Conservation (phyloP, 2,113 vertebrate genomes). For the Ophthalmolycus amberensis region DNA sequence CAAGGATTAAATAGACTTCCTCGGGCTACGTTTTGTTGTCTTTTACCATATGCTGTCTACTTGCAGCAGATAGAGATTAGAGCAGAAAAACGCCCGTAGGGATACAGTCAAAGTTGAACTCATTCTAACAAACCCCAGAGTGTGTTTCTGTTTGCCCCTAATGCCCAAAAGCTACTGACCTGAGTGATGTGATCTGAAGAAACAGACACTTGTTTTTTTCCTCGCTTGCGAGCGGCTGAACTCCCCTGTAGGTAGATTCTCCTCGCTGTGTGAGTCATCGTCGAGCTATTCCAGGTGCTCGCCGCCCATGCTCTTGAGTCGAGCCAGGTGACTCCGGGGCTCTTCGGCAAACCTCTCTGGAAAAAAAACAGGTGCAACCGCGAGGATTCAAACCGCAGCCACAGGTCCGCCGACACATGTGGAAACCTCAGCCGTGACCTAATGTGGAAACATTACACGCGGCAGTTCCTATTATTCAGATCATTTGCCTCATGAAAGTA, state of each 20-base stretch:
- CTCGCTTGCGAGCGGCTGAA: conserved; percentile 33
- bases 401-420: conserved; percentile 26
- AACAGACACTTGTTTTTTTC: conserved; percentile 70
- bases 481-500: conserved; percentile 59
- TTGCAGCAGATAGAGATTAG: conserved; percentile 46
- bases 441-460: conserved; percentile 51
- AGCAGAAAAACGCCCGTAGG: conserved; percentile 42
- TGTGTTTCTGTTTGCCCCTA: conserved; percentile 44
- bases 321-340: conserved; percentile 57
- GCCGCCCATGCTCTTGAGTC: conserved; percentile 13
- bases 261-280: conserved; percentile 72
- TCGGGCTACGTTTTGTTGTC: conserved; percentile 66
- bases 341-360: conserved; percentile 41
- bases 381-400: conserved; percentile 38
- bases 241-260: conserved; percentile 65
- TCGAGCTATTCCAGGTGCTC: conserved; percentile 77
- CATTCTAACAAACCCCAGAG: conserved; percentile 57
- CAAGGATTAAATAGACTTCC: conserved; percentile 68
- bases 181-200: conserved; percentile 65
- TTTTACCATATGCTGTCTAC: conserved; percentile 59
- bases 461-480: conserved; percentile 50
- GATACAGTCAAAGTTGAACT: conserved; percentile 50
- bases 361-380: conserved; percentile 74
- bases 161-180: conserved; percentile 66
- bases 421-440: conserved; percentile 40